Evolutionary conservation across 2,113 vertebrate species (phyloP), one percentile per base, ranked within the genome.

Genomic region (Scophthalmus maximus): DNA sequence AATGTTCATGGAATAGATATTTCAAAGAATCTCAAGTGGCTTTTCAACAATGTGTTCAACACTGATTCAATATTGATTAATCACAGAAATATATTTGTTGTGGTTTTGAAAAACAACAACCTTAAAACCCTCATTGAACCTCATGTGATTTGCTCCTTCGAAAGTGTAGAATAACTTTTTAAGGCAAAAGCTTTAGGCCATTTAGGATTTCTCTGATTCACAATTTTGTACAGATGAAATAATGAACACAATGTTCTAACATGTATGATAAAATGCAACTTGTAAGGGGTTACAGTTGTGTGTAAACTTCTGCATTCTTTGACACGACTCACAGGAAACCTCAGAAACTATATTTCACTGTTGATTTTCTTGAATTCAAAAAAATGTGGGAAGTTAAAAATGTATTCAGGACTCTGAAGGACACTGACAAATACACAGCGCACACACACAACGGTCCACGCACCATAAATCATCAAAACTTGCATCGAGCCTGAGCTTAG

Each of bases 401-500:
- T 34, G 1, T 18, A 51, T 67, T 63, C 30, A 63, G 47, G 66
- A 62, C 26, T 23, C 22, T 40, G 60, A 60, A 42, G 62, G 51
- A 60, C 18, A 47, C 6, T n/a, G 44, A 78, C n/a, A 76, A 63
- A 64, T 5, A 64, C 38, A 38, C 10, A 42, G 3, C n/a, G 42
- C 34, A n/a, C 58, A 68, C 44, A 38, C n/a, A 32, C 36, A 75
- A 36, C 18, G 0, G 2, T 30, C 26, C 51, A 11, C 52, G 6
- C 73, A 50, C 14, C 11, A 73, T 32, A 70, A 74, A 67, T 67
- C 1, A 47, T 56, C 22, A n/a, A 68, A 2, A 55, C 29, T 67
- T 70, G 14, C 49, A 55, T 73, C 36, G 71, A 67, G 60, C 52
- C 23, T 25, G 22, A 79, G 80, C 47, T 81, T 61, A 65, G 26